Conservation (phyloP, 2,888 invertebrate species). For the Metalampra italica region DNA sequence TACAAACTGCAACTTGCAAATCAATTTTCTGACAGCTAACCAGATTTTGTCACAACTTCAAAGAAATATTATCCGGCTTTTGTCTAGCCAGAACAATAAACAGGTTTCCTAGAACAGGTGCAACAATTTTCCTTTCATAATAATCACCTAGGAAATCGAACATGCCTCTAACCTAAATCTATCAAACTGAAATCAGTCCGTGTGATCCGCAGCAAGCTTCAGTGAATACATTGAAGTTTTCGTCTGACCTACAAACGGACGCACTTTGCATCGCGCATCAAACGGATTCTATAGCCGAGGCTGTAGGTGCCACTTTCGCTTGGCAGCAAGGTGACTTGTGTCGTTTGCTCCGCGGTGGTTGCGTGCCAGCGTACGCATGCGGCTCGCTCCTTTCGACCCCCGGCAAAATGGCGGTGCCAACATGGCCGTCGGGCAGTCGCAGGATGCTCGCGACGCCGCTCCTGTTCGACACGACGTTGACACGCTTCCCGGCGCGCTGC, state of each 20-base stretch:
- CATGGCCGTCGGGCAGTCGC: slow-evolving; percentile 77
- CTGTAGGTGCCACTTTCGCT: slow-evolving; percentile 44
- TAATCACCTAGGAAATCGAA: slow-evolving; percentile 6
- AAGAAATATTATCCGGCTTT: not conserved
- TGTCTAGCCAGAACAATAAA: not conserved
- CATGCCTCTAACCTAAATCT: slow-evolving; percentile 26
- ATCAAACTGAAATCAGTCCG: slow-evolving; percentile 64
- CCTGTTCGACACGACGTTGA: slow-evolving; percentile 65
- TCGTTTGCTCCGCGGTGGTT: slow-evolving; percentile 55
- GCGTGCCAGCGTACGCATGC: slow-evolving; percentile 76
- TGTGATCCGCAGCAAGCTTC: slow-evolving; percentile 68
- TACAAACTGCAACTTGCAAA: too few species aligned
- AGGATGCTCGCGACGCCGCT: slow-evolving; percentile 69
- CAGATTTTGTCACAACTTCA: not conserved
- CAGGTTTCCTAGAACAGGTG: not conserved
- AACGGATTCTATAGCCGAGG: slow-evolving; percentile 41
- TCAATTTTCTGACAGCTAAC: too few species aligned
- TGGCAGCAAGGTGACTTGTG: slow-evolving; percentile 47
- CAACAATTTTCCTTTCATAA: not conserved
- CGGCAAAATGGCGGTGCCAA: slow-evolving; percentile 77
- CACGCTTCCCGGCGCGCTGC: slow-evolving; percentile 57
- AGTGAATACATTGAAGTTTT: slow-evolving; percentile 55
- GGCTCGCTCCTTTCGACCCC: slow-evolving; percentile 68
- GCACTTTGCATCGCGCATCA: slow-evolving; percentile 40
- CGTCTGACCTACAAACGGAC: slow-evolving; percentile 70